Base-by-base conservation (phyloP, 2,113 vertebrate genomes). In the Blennius ocellaris region DNA sequence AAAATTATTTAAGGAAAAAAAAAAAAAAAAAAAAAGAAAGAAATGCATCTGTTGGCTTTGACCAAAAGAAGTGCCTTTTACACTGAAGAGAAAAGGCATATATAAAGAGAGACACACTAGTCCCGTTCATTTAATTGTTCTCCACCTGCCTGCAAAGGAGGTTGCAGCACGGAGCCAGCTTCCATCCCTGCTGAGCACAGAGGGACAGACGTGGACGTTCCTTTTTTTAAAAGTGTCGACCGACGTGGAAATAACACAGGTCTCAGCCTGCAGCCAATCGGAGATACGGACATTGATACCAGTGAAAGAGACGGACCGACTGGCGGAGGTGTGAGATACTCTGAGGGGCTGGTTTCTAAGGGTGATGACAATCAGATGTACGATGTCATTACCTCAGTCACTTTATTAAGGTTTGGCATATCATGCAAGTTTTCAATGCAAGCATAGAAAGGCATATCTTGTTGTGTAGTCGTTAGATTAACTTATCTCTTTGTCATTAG, bases 31-130 rank as follows among this genome's bases (percentile, higher is more conserved):
- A n/a, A n/a, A n/a, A n/a, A n/a, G n/a, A n/a, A n/a, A n/a, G 44
- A 85, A 90, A 90, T 92, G 92, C 91, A 93, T 91, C 66, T 92
- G 93, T 92, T 94, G 88, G 94, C 92, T 94, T 89, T 86, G 93
- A 95, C 94, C 90, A 91, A 93, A 93, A 94, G 94, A 97, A 98
- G 98, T 98, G 98, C 98, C 97, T 98, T 94, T 83, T 93, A 93
- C 91, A 90, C 86, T 85, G 87, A 89, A 93, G 74, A 83, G 90
- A 89, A 89, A 94, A 94, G 97, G 96, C 96, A 96, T 94, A 93
- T 72, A 30, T 89, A 84, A 85, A 91, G 91, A 94, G 90, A 87
- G 80, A 94, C 83, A 71, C 65, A 67, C 54, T 44, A 78, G 81
- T 78, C 72, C 76, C 43, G 52, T 75, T 85, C 49, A 64, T 75